Percentiles rank a stretch among this genome's conserved stretches.
phyloP scores from a whole-genome alignment of 2,888 invertebrate genomes.

The Lasioglossum lativentre region DNA sequence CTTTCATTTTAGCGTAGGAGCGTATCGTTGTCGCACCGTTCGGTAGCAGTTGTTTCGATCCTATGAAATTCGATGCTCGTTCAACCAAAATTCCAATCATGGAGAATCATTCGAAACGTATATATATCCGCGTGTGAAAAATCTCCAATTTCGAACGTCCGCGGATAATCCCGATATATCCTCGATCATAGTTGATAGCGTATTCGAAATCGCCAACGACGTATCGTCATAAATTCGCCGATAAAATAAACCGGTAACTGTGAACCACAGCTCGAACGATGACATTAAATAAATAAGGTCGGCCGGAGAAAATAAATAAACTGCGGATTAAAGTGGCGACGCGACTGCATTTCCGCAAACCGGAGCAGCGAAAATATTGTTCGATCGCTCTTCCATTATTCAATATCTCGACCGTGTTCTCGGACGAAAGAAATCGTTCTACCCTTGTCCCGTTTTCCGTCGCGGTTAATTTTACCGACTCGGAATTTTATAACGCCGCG shows the following conservation, averaged over 20 bases:
- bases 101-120: not conserved
- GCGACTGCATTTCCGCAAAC: not conserved
- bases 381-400: not conserved
- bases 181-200: not conserved
- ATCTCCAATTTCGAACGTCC: not conserved
- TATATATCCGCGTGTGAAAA: not conserved
- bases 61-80: slow-evolving; percentile 3
- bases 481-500: not conserved
- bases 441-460: not conserved
- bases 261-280: not conserved
- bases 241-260: not conserved
- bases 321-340: not conserved
- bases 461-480: not conserved
- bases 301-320: not conserved
- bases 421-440: not conserved
- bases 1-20: slow-evolving; percentile 68
- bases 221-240: not conserved
- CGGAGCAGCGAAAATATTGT: not conserved
- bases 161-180: not conserved
- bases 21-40: slow-evolving; percentile 43
- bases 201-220: not conserved
- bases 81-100: no score
- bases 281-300: not conserved
- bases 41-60: not conserved
- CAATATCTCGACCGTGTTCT: slow-evolving; percentile 15